Conservation (phyloP, 2,797 vertebrate species). For the Lepilemur ruficaudatus region DNA sequence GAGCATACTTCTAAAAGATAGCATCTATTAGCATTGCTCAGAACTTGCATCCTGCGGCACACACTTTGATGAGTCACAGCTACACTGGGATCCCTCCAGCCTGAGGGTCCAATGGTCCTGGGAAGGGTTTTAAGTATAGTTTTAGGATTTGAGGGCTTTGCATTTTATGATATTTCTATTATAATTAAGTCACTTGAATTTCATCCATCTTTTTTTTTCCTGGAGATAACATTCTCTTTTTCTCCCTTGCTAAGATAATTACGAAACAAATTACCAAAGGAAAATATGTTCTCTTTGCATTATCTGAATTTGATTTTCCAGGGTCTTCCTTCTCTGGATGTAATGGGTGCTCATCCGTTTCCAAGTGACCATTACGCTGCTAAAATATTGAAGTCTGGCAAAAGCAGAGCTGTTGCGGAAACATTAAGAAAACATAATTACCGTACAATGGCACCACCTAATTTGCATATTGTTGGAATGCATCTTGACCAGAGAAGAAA, state of each 20-base stretch:
- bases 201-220: not conserved
- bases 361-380: slow-evolving; percentile 13
- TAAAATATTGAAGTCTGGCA: slow-evolving; percentile 22
- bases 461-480: slow-evolving; percentile 30
- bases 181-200: slow-evolving; percentile 30
- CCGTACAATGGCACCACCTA: not conserved
- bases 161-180: not conserved
- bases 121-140: not conserved
- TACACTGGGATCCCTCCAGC: not conserved
- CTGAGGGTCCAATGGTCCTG: not conserved
- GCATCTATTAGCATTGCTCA: not conserved
- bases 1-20: not conserved
- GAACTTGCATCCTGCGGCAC: no score
- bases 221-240: not conserved
- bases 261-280: slow-evolving; percentile 10
- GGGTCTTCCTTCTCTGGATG: not conserved
- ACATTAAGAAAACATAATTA: slow-evolving; percentile 47
- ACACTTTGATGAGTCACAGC: not conserved
- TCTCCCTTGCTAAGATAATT: slow-evolving; percentile 15
- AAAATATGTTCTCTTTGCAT: slow-evolving; percentile 2
- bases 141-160: not conserved
- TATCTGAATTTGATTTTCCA: slow-evolving; percentile 48
- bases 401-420: not conserved
- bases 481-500: slow-evolving; percentile 18
- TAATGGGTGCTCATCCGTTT: not conserved